A percentile compares a stretch with the other conserved stretches of the same genome.
Conservation (phyloP, 1,140 invertebrate genomes). For the Parapsyche elsis region DNA sequence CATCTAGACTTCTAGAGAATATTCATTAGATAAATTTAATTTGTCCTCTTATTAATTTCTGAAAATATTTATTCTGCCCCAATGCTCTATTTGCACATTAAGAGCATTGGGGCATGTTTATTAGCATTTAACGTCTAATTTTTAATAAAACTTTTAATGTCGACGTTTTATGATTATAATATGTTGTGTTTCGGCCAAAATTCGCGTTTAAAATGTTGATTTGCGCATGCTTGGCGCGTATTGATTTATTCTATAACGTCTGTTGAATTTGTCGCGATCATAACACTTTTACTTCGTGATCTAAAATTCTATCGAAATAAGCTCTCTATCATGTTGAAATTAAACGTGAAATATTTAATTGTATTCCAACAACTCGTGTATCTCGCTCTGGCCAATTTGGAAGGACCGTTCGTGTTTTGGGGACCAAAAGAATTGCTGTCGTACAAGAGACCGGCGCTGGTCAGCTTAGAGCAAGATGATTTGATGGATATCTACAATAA, state of each 20-base stretch:
- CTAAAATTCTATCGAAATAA: background rate
- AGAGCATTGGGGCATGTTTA: too few species aligned
- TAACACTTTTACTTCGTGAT: too few species aligned
- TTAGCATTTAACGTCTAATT: too few species aligned
- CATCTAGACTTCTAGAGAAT: too few species aligned
- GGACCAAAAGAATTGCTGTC: slow-evolving; percentile 65
- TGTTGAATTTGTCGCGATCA: background rate
- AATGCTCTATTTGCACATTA: too few species aligned
- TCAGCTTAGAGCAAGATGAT: slow-evolving; percentile 64
- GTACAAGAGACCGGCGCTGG: slow-evolving; percentile 65
- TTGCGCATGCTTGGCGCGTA: background rate
- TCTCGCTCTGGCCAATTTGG: slow-evolving; percentile 59
- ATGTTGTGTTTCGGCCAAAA: background rate
- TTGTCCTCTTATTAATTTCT: too few species aligned
- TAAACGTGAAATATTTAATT: background rate
- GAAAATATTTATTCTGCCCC: too few species aligned
- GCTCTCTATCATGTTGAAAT: background rate
- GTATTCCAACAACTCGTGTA: background rate
- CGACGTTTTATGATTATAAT: too few species aligned
- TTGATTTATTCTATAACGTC: background rate
- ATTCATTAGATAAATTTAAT: too few species aligned
- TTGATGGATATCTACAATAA: slow-evolving; percentile 64
- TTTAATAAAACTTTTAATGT: too few species aligned
- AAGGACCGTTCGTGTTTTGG: slow-evolving; percentile 70
- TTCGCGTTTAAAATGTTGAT: background rate